Conservation (phyloP, 2,888 invertebrate genomes). For the Amaurobius ferox region DNA sequence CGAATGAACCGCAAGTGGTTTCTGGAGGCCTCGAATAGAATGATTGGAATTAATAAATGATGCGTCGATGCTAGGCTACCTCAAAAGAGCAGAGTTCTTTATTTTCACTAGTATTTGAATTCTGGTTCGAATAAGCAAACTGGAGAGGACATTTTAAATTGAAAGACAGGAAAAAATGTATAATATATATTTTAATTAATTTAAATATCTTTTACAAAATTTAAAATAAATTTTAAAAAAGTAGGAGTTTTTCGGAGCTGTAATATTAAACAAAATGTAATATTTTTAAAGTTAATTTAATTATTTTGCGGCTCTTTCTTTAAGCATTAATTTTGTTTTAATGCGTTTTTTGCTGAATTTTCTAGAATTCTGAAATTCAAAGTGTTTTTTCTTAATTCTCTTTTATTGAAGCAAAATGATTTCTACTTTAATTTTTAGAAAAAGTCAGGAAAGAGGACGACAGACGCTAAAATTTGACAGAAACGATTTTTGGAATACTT, state of each 20-base stretch:
- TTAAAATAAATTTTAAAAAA: not conserved
- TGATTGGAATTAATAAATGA: slow-evolving; percentile 56
- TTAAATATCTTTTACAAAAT: too few relatives aligned
- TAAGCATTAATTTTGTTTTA: not conserved
- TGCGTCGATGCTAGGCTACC: not conserved
- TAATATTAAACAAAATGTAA: not conserved
- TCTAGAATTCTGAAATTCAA: not conserved
- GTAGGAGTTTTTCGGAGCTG: not conserved
- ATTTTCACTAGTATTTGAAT: not conserved
- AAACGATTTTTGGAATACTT: too few relatives aligned
- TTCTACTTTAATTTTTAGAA: not conserved
- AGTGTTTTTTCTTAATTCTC: not conserved
- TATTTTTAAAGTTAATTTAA: not conserved
- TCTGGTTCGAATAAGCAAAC: too few relatives aligned
- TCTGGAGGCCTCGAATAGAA: slow-evolving; percentile 23
- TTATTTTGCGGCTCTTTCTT: not conserved
- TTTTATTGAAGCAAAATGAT: not conserved
- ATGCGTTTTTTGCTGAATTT: not conserved
- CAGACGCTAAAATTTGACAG: too few relatives aligned
- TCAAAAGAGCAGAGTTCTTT: not conserved
- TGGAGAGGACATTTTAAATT: too few relatives aligned
- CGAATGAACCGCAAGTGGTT: slow-evolving; percentile 65
- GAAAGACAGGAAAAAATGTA: too few relatives aligned
- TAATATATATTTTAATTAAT: too few relatives aligned
- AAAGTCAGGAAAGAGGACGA: too few relatives aligned